Conservation (phyloP, 2,113 vertebrate genomes). For the Ceuthmochares aereus region DNA sequence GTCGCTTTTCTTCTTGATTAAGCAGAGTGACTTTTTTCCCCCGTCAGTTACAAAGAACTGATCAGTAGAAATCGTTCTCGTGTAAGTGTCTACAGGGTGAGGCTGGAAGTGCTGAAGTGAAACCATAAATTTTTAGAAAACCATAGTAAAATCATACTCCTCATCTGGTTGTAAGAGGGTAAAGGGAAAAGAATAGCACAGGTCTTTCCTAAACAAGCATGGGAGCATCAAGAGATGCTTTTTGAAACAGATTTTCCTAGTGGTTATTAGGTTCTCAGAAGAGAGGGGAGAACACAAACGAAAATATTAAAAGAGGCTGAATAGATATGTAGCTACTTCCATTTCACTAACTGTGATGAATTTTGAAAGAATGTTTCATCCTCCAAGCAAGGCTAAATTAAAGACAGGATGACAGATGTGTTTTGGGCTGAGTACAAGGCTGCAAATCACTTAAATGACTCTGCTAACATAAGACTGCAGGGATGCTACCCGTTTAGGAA, state of each 20-base stretch:
- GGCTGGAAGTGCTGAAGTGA: background rate
- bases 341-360: background rate
- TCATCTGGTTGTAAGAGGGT: background rate
- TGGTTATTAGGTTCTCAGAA: background rate
- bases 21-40: background rate
- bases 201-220: background rate
- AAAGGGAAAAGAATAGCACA: background rate
- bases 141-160: background rate
- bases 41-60: background rate
- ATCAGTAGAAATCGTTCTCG: background rate
- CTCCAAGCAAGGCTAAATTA: slow-evolving; percentile 26
- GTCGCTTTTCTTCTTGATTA: background rate
- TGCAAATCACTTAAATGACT: slow-evolving; percentile 5
- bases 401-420: slow-evolving; percentile 36
- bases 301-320: background rate
- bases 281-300: background rate
- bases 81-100: background rate
- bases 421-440: background rate
- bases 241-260: background rate
- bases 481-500: background rate
- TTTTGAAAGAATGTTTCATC: slow-evolving; percentile 56
- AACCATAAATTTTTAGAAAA: background rate
- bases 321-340: slow-evolving; percentile 16
- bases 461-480: background rate
- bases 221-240: background rate